Percentiles rank a stretch among this genome's conserved stretches.
These are phyloP conservation scores for Rutpela maculata DNA, from an alignment of 2,888 invertebrate genomes.

Conservation along the genomic window DNA sequence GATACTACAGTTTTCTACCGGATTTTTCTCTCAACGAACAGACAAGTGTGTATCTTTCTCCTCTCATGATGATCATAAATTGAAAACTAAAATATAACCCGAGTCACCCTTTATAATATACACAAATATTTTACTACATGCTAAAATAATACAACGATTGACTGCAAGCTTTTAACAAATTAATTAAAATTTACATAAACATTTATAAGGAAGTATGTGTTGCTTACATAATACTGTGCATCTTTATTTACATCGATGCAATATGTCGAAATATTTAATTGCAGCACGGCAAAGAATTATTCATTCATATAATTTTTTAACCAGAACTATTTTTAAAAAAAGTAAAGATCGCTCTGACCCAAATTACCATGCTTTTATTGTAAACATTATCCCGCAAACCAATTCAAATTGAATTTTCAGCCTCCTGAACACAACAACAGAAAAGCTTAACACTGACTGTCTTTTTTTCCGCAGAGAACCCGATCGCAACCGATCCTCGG, in stretches of 20 bases:
- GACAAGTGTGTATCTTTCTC: too few species aligned
- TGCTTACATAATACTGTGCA: not conserved
- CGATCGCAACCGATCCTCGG: constrained; percentile 45
- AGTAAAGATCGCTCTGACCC: not conserved
- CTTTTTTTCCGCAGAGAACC: constrained; percentile 41
- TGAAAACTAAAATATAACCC: too few species aligned
- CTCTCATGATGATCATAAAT: too few species aligned
- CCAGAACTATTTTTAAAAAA: not conserved
- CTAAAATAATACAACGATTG: too few species aligned
- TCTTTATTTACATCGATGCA: not conserved
- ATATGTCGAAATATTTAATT: not conserved
- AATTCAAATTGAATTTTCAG: not conserved
- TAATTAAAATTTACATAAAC: too few species aligned
- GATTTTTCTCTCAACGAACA: too few species aligned
- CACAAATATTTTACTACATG: too few species aligned
- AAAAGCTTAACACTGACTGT: not conserved
- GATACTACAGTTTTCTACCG: too few species aligned
- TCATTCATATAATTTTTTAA: not conserved
- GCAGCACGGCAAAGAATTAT: not conserved
- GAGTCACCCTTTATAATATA: too few species aligned
- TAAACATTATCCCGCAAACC: constrained; percentile 1
- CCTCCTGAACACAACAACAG: not conserved
- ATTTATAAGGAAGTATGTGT: not conserved
- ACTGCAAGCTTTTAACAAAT: too few species aligned
- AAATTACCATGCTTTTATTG: not conserved